phyloP scores from a whole-genome alignment of 2,888 invertebrate species.

The Agonopterix alstromeriana region DNA sequence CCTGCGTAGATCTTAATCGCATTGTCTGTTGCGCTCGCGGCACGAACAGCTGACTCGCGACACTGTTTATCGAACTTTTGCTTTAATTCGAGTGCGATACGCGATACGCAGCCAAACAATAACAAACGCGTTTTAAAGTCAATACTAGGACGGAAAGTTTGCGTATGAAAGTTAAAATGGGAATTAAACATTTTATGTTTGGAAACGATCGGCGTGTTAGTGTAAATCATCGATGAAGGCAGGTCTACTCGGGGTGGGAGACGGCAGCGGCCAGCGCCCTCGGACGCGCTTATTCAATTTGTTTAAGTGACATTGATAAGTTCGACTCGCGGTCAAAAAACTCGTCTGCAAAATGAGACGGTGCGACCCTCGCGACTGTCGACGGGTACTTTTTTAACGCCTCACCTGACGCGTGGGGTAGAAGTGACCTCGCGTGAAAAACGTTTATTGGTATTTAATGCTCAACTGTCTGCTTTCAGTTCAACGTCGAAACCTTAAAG shows the following conservation, averaged over 20 bases:
- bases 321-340: conserved; percentile 65
- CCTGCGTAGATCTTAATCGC: conserved; percentile 78
- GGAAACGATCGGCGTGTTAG: not conserved
- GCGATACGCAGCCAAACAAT: conserved; percentile 6
- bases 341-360: conserved; percentile 62
- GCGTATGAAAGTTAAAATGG: conserved; percentile 8
- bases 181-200: conserved; percentile 4
- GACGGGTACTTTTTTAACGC: conserved; percentile 53
- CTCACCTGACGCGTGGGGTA: conserved; percentile 54
- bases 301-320: conserved; percentile 75
- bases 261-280: conserved; percentile 38
- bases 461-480: conserved; percentile 37
- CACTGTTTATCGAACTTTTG: conserved; percentile 61
- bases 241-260: conserved; percentile 16
- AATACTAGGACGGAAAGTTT: conserved; percentile 1
- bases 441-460: conserved; percentile 64
- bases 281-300: conserved; percentile 70
- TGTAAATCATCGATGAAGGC: conserved; percentile 5
- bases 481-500: conserved; percentile 22
- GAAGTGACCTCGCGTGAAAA: conserved; percentile 50
- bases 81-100: conserved; percentile 41
- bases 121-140: conserved; percentile 2
- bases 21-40: conserved; percentile 76
- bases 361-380: conserved; percentile 41
- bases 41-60: conserved; percentile 70